Base-by-base conservation (phyloP, 2,113 vertebrate species). In the Centrocercus urophasianus region DNA sequence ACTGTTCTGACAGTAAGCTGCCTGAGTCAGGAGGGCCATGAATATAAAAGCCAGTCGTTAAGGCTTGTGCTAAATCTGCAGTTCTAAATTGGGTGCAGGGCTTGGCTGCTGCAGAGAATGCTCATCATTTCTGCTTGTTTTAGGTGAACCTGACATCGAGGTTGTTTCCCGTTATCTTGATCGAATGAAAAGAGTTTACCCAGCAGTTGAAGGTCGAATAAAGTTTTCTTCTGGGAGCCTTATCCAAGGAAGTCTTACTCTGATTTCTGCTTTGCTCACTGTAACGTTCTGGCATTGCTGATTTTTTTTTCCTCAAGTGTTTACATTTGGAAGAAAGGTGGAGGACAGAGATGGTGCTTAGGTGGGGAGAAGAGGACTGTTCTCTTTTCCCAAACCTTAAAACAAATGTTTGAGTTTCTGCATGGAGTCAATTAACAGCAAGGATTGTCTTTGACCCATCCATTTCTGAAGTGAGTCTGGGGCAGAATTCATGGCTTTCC, bases 161-260 rank as follows among this genome's bases (percentile, higher is more conserved):
- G 98, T 99, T 7, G 86, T 99, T 88, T 96, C 98, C 30, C 91
- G 77, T 57, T 99, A 99, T 95, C 98, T 99, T 89, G 17, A 48
- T 22, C 97, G 97, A 89, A 98, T 98, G 93, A 91, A 97, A 95
- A 97, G 85, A 56, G 95, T 99, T 86, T 98, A 98, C 90, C 98
- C 99, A 36, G 96, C 97, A 22, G 93, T 99, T 20, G 99, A 99
- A 96, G 98, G 98, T 52, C 98, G 99, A 57, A 98, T 99, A 82
- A 98, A 76, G 45, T 96, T 99, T 96, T 96, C 96, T 80, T 96
- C 95, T 54, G 96, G 91, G 73, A 97, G 69, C 38, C 25, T 36
- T 38, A 78, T 4, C 25, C 72, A 82, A 94, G 83, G 89, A 89
- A 97, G 89, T 40, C 77, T 97, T 40, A 66, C 80, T 66, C 72